Base-by-base conservation (phyloP, 2,113 vertebrate genomes). In the Sebastes schlegelii region DNA sequence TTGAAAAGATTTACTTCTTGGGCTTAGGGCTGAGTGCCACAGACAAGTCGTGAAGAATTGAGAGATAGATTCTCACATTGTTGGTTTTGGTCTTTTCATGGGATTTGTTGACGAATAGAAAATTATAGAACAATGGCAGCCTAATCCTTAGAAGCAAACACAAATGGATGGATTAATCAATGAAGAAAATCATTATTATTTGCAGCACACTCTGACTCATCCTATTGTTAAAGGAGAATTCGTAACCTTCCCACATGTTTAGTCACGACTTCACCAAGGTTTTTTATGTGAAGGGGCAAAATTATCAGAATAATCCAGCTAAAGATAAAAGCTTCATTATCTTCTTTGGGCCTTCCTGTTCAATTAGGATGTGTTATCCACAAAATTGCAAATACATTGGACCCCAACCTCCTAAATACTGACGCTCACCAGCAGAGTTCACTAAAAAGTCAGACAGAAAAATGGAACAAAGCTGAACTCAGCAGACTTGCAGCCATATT, bases 241-340 rank as follows among this genome's bases (percentile, higher is more conserved):
- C 14, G 45, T 69, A 17, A 46, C 43, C 23, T 45, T 65, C 52
- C 42, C 34, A 57, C 23, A 63, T 66, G 10, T 62, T 68, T 61
- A 58, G 57, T 65, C 52, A 45, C 46, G 5, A 43, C 69, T 74
- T 55, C 46, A 66, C 74, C 23, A 49, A 49, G 14, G 58, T 5
- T 65, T 57, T 88, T 79, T 69, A 76, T 70, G 40, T 72, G 58
- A 52, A 58, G 34, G 42, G 71, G 17, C 58, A 23, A 55, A 82
- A 48, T 70, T 26, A 64, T 82, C 66, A 70, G 75, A 65, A 62
- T 73, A 11, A 73, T 58, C 42, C 42, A 43, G 72, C 61, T 82
- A n/a, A 63, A 84, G 75, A 91, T 86, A 77, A 89, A 34, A 43
- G 19, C 61, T 60, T 71, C 57, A 55, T 86, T 87, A 69, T 84